Evolutionary conservation across 2,797 vertebrate species (phyloP).

Genomic region (Anguilla megastoma): DNA sequence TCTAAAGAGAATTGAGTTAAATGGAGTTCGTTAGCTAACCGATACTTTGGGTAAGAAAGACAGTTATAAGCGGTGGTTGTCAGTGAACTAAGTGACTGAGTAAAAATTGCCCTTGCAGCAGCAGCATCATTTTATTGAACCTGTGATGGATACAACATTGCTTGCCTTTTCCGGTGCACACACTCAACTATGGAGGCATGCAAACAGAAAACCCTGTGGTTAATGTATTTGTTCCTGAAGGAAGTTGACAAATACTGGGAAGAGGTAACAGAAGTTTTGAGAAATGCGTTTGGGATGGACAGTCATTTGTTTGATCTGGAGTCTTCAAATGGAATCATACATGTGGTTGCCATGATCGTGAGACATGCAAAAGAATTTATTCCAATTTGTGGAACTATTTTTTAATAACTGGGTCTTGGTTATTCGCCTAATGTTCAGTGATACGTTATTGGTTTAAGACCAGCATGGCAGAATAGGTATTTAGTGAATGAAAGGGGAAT

Average conservation of each 20-base stretch:
- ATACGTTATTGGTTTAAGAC: background rate
- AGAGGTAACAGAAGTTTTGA: background rate
- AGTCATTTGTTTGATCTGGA: background rate
- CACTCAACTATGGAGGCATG: background rate
- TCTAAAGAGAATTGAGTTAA: background rate
- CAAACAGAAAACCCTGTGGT: background rate
- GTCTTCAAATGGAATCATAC: no score
- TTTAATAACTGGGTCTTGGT: background rate
- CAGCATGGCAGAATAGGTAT: background rate
- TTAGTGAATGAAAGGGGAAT: background rate
- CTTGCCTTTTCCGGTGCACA: background rate
- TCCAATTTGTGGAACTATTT: background rate
- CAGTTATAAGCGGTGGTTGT: background rate
- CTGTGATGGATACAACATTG: background rate
- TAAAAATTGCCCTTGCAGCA: no score
- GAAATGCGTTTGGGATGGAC: background rate
- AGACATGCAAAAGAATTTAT: background rate
- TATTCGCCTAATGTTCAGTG: background rate
- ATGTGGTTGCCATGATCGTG: background rate
- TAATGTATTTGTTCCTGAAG: background rate
- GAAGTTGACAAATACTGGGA: background rate
- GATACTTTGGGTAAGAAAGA: background rate
- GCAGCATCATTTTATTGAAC: background rate
- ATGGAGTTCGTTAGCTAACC: background rate
- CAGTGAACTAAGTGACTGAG: no score